Base-by-base conservation (phyloP, 1,140 invertebrate genomes). In the Aethina tumida region DNA sequence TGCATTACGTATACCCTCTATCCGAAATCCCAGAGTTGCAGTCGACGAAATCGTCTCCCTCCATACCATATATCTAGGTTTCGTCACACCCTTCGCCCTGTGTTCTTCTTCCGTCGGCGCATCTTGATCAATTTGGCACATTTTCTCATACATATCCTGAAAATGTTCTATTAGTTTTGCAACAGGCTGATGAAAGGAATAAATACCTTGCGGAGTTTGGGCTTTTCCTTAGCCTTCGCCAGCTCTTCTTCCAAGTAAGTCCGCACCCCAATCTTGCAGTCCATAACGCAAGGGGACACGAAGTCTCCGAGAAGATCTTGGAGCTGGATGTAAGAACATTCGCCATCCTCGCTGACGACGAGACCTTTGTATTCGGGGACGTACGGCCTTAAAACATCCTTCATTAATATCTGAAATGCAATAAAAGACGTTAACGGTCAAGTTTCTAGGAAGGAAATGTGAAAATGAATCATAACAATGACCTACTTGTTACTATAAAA, bases 31-130 rank as follows among this genome's bases (percentile, higher is more conserved):
- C 15, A 97, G 68, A 4, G 85, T 90, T 0, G 91, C 81, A 4
- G 93, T 96, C 12, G 92, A 97, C 14, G 91, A 96, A 54, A 97
- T 95, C 4, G 91, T 92, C 67, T 98, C 95, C 28, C 95, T 68
- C 91, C 94, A 98, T 12, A 94, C 85, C 92, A 96, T 96, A 59
- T 96, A 97, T 30, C 93, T 70, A 0, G 90, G 89, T 64, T 96
- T 97, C 1, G 90, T 96, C 1, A 97, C 87, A 15, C 86, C 93
- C 65, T 88, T 84, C 39, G 86, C 65, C 35, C 76, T 67, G 46
- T 89, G 80, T 64, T 97, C 93, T 59, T 97, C 91, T 35, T 82
- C 79, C 8, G 81, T 92, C 5, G 93, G 93, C 4, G 92, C 93
- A 43, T 70, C 69, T 13, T 83, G 76, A 58, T 97, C 93, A 34